Conservation (phyloP, 2,888 invertebrate genomes). For the Phaonia tiefii region DNA sequence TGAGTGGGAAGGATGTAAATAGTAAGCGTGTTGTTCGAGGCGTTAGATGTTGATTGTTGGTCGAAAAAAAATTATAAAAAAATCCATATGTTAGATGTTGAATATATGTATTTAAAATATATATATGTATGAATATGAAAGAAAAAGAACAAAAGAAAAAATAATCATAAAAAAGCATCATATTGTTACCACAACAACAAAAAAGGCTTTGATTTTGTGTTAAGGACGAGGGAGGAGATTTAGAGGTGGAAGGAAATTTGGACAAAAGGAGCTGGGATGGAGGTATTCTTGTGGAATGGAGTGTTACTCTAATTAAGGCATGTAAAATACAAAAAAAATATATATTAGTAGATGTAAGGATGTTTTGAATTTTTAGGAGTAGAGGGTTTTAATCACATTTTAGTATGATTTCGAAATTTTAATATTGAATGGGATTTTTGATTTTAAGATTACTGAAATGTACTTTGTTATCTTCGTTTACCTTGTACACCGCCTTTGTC, state of each 20-base stretch:
- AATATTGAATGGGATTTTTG: too few species aligned
- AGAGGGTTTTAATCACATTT: constrained; percentile 5
- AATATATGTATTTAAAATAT: constrained; percentile 6
- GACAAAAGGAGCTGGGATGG: background rate
- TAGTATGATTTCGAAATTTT: background rate
- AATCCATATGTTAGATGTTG: constrained; percentile 1
- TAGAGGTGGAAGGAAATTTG: background rate
- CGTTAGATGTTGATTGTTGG: too few species aligned
- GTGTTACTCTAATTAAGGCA: background rate
- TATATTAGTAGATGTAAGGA: constrained; percentile 3
- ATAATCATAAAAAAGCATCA: constrained; percentile 64
- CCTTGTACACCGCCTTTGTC: constrained; percentile 99
- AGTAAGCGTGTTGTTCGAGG: too few species aligned
- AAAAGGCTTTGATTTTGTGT: constrained; percentile 33
- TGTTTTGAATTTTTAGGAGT: background rate
- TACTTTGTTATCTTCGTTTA: constrained; percentile 78
- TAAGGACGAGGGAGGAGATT: constrained; percentile 8
- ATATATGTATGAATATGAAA: constrained; percentile 38
- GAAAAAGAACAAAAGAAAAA: constrained; percentile 40
- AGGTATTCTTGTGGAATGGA: too few species aligned
- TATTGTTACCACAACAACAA: constrained; percentile 64
- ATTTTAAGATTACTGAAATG: too few species aligned
- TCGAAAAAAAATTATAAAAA: constrained; percentile 10
- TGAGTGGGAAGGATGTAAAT: too few species aligned
- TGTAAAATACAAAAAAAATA: background rate